Conservation (phyloP, 1,140 invertebrate species). For the Leptinotarsa undecemlineata region DNA sequence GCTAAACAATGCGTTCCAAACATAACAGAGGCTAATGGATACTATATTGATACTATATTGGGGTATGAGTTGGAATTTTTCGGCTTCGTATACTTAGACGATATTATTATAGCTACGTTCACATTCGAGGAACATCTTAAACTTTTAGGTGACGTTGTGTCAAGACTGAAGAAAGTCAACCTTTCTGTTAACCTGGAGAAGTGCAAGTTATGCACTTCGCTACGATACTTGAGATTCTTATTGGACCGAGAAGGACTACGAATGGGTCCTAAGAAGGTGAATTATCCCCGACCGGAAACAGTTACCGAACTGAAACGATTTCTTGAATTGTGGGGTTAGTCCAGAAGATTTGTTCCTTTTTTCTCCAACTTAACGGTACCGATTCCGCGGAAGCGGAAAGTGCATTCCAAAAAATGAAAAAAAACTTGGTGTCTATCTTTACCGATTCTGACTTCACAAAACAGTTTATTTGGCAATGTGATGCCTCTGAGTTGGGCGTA, state of each 20-base stretch:
- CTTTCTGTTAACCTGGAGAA: constrained; percentile 22
- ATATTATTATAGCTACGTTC: not conserved
- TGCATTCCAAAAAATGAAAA: constrained; percentile 51
- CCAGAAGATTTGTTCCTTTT: not conserved
- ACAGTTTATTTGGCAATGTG: constrained; percentile 51
- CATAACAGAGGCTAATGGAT: not conserved
- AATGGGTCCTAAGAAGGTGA: not conserved
- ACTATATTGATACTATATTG: not conserved
- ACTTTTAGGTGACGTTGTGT: not conserved
- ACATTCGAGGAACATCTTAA: not conserved
- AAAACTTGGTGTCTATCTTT: constrained; percentile 36
- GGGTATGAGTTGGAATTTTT: no score
- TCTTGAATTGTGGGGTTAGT: not conserved
- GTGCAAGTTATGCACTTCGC: constrained; percentile 25
- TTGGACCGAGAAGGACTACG: not conserved
- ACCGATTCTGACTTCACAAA: constrained; percentile 47
- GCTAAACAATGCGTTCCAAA: not conserved
- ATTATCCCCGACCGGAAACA: not conserved
- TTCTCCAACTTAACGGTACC: constrained; percentile 35
- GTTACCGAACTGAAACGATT: not conserved
- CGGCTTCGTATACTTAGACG: not conserved
- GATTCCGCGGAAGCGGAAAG: constrained; percentile 44
- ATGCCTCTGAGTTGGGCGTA: constrained; percentile 50
- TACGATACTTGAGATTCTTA: not conserved
- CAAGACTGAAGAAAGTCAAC: constrained; percentile 37